A percentile compares a stretch with the other conserved stretches of the same genome.
phyloP scores from a whole-genome alignment of 2,797 vertebrate species.

The Eurystomus glaucurus region DNA sequence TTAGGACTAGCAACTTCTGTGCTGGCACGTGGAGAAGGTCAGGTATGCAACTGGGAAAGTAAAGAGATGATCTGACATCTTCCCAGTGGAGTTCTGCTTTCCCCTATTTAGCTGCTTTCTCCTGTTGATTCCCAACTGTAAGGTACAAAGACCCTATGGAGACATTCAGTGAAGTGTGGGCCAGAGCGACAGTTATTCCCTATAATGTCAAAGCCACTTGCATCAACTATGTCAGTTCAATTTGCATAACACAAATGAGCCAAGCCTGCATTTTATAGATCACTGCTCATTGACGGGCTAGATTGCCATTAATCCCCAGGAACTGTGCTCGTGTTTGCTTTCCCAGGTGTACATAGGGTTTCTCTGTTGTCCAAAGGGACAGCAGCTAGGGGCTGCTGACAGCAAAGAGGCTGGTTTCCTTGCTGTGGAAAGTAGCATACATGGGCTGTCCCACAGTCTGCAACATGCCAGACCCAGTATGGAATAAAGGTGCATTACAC shows the following conservation, averaged over 20 bases:
- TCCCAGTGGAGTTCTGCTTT: not conserved
- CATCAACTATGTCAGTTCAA: not conserved
- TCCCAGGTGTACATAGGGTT: not conserved
- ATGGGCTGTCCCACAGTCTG: not conserved
- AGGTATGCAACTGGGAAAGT: not conserved
- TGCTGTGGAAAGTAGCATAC: not conserved
- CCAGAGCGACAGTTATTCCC: not conserved
- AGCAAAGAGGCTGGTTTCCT: not conserved
- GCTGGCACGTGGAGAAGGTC: not conserved
- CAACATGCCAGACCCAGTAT: not conserved
- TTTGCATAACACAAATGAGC: not conserved
- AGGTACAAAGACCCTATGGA: not conserved
- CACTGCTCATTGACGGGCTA: accelerated
- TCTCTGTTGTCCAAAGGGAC: not conserved
- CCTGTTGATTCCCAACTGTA: not conserved
- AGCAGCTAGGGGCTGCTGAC: not conserved
- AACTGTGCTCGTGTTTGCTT: not conserved
- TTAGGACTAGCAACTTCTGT: not conserved
- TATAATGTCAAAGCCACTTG: not conserved
- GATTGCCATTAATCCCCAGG: not conserved
- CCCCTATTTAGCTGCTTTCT: not conserved
- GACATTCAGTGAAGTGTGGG: not conserved
- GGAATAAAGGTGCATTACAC: not conserved
- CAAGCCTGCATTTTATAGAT: not conserved
- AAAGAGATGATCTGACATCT: not conserved